Evolutionary conservation across 2,888 invertebrate genomes (phyloP).

Genomic region (Agrochola lychnidis): DNA sequence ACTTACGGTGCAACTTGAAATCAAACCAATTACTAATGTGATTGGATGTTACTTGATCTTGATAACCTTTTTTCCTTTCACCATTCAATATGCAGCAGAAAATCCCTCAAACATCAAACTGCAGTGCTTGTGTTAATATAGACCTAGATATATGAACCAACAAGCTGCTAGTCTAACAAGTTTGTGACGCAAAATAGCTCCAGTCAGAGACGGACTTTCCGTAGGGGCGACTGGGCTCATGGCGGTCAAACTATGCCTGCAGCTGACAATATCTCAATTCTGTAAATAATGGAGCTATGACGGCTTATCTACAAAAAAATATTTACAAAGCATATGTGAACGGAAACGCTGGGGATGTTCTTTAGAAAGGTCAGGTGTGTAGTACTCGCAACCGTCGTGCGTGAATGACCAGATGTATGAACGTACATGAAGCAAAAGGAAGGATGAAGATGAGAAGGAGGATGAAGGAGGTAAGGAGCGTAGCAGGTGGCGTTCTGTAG

Average conservation of each 20-base stretch:
- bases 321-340: not conserved
- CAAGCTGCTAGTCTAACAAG: slow-evolving; percentile 22
- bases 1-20: not conserved
- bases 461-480: not conserved
- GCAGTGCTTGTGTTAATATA: not conserved
- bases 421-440: not conserved
- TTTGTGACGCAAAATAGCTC: slow-evolving; percentile 8
- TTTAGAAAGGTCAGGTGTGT: not conserved
- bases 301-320: not conserved
- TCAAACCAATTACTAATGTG: not conserved
- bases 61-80: not conserved
- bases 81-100: not conserved
- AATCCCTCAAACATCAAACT: not conserved
- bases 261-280: not conserved
- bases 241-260: not conserved
- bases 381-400: not conserved
- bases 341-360: not conserved
- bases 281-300: not conserved
- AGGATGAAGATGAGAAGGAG: too few relatives aligned
- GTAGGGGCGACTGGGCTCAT: not conserved
- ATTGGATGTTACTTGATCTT: not conserved
- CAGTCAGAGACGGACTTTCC: not conserved
- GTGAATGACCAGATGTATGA: not conserved
- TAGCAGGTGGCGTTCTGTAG: not conserved
- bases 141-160: slow-evolving; percentile 1